A percentile compares a stretch with the other conserved stretches of the same genome.
These are phyloP conservation scores for Uloborus plumipes DNA, from an alignment of 2,888 invertebrate species.

Conservation along the genomic window DNA sequence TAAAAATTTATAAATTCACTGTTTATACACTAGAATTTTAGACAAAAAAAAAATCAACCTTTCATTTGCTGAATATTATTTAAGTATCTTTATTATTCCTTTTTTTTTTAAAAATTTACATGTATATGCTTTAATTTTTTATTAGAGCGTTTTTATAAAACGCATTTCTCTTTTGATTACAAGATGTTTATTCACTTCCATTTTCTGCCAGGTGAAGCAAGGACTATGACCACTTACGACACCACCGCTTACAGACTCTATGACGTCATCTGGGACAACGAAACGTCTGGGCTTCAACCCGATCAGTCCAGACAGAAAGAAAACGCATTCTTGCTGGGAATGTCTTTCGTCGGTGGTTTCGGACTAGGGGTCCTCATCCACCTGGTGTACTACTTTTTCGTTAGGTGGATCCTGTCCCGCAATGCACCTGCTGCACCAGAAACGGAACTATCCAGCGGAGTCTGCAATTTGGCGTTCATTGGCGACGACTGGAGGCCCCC, in stretches of 20 bases:
- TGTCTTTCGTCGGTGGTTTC: conserved; percentile 31
- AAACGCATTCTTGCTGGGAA: conserved; percentile 14
- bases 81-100: too few relatives aligned
- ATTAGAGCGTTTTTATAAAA: too few relatives aligned
- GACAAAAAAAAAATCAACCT: too few relatives aligned
- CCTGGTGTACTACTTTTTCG: conserved; percentile 14
- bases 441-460: neutral
- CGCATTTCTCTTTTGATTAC: too few relatives aligned
- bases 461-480: conserved; percentile 20
- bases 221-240: neutral
- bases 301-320: too few relatives aligned
- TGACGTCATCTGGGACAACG: conserved; percentile 10
- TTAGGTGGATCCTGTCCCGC: neutral
- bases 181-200: too few relatives aligned
- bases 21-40: too few relatives aligned
- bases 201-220: too few relatives aligned
- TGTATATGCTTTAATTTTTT: too few relatives aligned
- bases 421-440: neutral
- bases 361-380: conserved; percentile 18
- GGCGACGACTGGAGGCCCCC: conserved; percentile 26
- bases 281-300: neutral
- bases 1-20: too few relatives aligned
- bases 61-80: too few relatives aligned
- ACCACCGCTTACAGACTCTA: neutral
- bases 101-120: too few relatives aligned